Conservation (phyloP, 2,797 vertebrate genomes). For the Rhodeus uyekii region DNA sequence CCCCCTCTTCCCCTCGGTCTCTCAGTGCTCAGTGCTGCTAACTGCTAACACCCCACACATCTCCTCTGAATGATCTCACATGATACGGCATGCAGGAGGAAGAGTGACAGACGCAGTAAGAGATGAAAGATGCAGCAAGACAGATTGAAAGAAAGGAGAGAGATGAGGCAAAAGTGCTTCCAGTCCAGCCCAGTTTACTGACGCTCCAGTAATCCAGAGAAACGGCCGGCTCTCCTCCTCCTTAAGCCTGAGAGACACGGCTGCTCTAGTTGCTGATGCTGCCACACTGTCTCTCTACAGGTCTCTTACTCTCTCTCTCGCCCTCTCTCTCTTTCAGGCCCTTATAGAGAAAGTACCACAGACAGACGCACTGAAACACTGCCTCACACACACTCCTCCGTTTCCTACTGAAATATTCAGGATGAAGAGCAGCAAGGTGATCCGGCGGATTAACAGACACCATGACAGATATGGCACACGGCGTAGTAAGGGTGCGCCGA, state of each 20-base stretch:
- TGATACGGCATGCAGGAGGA: not conserved
- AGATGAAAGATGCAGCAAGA: not conserved
- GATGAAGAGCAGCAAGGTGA: slow-evolving; percentile 45
- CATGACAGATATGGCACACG: not conserved
- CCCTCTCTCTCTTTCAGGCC: slow-evolving; percentile 18
- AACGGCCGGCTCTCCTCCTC: slow-evolving; percentile 16
- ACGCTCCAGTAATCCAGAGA: slow-evolving; percentile 38
- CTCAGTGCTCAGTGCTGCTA: slow-evolving; percentile 56
- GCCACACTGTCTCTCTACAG: slow-evolving; percentile 31
- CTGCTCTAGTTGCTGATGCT: slow-evolving; percentile 49
- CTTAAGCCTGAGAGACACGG: slow-evolving; percentile 46
- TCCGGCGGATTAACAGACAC: slow-evolving; percentile 28
- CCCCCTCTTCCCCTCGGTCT: slow-evolving; percentile 51
- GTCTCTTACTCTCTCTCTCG: slow-evolving; percentile 24
- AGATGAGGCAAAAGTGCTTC: slow-evolving; percentile 14
- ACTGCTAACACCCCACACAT: slow-evolving; percentile 73
- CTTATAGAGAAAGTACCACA: slow-evolving; percentile 1
- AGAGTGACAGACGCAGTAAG: slow-evolving; percentile 1
- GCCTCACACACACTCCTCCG: slow-evolving; percentile 15
- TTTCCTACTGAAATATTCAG: slow-evolving; percentile 61
- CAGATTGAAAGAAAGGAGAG: not conserved
- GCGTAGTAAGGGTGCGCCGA: not conserved
- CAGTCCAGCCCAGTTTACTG: slow-evolving; percentile 18
- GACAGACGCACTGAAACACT: slow-evolving; percentile 30
- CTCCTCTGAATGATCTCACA: slow-evolving; percentile 58